phyloP scores from a whole-genome alignment of 2,888 invertebrate species.

The Gnatocerus cornutus region DNA sequence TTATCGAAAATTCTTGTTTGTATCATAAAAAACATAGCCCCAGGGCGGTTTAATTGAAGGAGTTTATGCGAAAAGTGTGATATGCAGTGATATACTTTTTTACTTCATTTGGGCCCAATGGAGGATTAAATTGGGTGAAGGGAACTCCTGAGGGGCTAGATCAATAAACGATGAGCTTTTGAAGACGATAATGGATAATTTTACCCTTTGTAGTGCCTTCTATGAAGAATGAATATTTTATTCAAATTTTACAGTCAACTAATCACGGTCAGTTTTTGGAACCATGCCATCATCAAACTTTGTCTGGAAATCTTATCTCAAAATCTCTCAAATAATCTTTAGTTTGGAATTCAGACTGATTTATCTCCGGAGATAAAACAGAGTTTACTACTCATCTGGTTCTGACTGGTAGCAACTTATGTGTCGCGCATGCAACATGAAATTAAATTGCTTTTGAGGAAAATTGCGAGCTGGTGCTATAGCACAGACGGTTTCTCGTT shows the following conservation, averaged over 20 bases:
- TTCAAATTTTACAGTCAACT: too few relatives aligned
- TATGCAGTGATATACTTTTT: conserved; percentile 1
- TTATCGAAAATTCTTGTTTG: conserved; percentile 15
- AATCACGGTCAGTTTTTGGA: neutral
- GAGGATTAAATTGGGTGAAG: conserved; percentile 23
- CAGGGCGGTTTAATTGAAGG: conserved; percentile 5
- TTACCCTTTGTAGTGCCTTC: too few relatives aligned
- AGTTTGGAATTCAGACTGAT: too few relatives aligned
- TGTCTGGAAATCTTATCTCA: too few relatives aligned
- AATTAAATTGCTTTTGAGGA: conserved; percentile 28
- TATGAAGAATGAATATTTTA: too few relatives aligned
- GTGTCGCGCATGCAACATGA: conserved; percentile 24
- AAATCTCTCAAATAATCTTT: too few relatives aligned
- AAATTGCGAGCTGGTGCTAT: conserved; percentile 12
- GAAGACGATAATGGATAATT: neutral
- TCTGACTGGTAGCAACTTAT: conserved; percentile 11
- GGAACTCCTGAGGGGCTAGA: conserved; percentile 3
- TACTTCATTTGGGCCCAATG: conserved; percentile 17
- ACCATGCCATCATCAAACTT: neutral
- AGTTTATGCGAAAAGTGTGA: conserved; percentile 16
- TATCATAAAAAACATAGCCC: conserved; percentile 12
- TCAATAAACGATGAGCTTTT: conserved; percentile 11
- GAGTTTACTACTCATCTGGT: conserved; percentile 3
- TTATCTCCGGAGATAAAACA: conserved; percentile 18
- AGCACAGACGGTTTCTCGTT: conserved; percentile 8